A percentile compares a stretch with the other conserved stretches of the same genome.
Evolutionary conservation across 2,113 vertebrate genomes (phyloP).

Genomic region (Tretioscincus oriximinensis): DNA sequence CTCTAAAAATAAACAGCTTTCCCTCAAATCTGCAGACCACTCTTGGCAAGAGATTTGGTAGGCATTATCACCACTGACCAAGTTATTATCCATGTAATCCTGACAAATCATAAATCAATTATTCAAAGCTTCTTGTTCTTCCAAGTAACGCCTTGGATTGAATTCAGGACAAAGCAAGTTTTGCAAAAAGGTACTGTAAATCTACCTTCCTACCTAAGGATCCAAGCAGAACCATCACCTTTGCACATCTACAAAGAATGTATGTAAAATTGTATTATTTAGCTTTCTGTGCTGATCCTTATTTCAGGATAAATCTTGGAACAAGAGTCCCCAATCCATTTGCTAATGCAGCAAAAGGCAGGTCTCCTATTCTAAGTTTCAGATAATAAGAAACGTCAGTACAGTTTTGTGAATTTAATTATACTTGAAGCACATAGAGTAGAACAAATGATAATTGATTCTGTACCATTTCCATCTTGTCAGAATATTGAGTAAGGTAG

Average conservation of each 20-base stretch:
- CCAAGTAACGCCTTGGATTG: neutral
- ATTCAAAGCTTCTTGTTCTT: neutral
- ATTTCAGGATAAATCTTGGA: no score
- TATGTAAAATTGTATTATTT: neutral
- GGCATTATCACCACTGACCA: neutral
- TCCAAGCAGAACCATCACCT: neutral
- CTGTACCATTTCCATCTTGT: neutral
- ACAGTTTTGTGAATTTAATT: neutral
- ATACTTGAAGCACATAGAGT: neutral
- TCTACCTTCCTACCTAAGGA: neutral
- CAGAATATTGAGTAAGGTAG: neutral
- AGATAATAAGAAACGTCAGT: neutral
- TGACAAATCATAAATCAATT: neutral
- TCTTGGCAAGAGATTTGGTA: neutral
- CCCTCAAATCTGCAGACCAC: no score
- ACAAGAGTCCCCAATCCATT: no score
- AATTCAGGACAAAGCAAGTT: neutral
- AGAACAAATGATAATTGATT: neutral
- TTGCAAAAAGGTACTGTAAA: neutral
- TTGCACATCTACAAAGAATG: neutral
- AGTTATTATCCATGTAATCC: neutral
- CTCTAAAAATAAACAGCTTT: no score
- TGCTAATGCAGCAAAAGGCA: no score
- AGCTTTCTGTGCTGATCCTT: no score
- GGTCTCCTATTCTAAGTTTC: no score